These are phyloP conservation scores for Caenorhabditis sinica DNA, from an alignment of 2,888 invertebrate species.

Conservation along the genomic window DNA sequence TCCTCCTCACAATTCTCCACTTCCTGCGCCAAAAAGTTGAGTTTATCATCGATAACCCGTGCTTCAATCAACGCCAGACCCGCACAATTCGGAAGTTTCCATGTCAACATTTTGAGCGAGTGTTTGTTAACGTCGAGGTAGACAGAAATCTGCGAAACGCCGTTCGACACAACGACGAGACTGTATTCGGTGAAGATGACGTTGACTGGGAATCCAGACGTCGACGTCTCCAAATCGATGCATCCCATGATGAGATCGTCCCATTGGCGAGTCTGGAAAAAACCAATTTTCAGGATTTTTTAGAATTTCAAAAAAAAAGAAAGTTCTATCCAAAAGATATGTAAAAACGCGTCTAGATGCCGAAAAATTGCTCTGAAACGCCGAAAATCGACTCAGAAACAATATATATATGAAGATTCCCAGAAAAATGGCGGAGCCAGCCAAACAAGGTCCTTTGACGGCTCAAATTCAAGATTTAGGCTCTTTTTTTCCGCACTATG, in stretches of 20 bases:
- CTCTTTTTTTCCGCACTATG: no score
- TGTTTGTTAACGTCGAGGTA: neutral
- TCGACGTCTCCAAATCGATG: neutral
- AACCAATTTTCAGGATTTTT: no score
- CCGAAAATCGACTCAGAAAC: no score
- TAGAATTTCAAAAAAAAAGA: no score
- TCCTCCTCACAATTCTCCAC: conserved; percentile 17
- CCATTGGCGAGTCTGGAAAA: conserved; percentile 29
- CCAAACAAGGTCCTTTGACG: no score
- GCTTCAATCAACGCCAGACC: conserved; percentile 52
- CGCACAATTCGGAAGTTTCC: neutral
- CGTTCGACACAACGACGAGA: conserved; percentile 42
- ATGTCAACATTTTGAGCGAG: conserved; percentile 38
- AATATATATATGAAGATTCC: no score
- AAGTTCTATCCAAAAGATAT: no score
- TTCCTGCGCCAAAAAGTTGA: conserved; percentile 34
- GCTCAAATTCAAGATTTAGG: neutral
- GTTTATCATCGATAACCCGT: conserved; percentile 15
- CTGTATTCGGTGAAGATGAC: conserved; percentile 35
- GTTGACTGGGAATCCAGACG: conserved; percentile 30
- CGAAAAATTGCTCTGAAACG: no score
- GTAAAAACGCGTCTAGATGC: no score
- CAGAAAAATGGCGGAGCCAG: no score
- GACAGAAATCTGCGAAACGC: conserved; percentile 36
- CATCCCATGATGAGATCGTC: conserved; percentile 3